phyloP scores from a whole-genome alignment of 2,888 invertebrate genomes.

The Cancer borealis region DNA sequence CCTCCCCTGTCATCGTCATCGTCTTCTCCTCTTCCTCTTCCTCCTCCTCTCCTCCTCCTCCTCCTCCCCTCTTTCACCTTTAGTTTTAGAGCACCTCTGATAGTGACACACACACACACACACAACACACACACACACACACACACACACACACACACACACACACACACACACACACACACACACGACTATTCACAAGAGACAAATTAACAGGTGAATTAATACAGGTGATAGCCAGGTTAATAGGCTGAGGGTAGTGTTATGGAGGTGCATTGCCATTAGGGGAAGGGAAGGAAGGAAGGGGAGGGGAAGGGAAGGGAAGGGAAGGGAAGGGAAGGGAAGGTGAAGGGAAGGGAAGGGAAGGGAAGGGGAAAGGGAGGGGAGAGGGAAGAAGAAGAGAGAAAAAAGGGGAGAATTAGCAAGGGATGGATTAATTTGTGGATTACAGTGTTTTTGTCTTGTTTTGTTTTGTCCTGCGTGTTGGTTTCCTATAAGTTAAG shows the following conservation, averaged over 20 bases:
- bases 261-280: background rate
- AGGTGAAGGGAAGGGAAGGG: background rate
- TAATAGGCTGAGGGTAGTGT: background rate
- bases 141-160: conserved; percentile 26
- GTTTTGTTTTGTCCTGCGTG: background rate
- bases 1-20: conserved; percentile 2
- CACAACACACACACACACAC: conserved; percentile 24
- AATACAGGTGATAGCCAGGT: background rate
- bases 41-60: conserved; percentile 9
- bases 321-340: background rate
- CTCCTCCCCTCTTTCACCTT: background rate
- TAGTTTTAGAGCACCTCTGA: background rate
- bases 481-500: conserved; percentile 10
- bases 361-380: background rate
- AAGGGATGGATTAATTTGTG: background rate
- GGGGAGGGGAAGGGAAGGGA: background rate
- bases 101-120: conserved; percentile 17
- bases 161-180: background rate
- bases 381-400: background rate
- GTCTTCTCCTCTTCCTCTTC: background rate
- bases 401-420: background rate
- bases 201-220: background rate
- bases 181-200: background rate
- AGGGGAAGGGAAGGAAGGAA: background rate
- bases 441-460: background rate